Evolutionary conservation across 2,797 vertebrate species (phyloP).

Genomic region (Cossypha heuglini): DNA sequence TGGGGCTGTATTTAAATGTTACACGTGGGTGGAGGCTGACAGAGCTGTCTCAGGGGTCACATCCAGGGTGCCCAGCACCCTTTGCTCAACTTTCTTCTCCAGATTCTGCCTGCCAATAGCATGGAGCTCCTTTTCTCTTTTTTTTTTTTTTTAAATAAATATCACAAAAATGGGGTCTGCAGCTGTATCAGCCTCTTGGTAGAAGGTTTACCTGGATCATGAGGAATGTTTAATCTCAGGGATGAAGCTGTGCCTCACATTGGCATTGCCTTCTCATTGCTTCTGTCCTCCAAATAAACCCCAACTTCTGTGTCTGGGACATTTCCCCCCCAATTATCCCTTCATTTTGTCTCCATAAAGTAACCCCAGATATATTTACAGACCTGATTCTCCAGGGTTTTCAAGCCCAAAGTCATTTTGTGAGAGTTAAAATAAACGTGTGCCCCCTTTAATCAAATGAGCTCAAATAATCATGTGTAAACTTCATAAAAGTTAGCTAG

Average conservation of each 20-base stretch:
- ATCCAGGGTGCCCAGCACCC: background rate
- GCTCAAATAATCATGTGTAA: background rate
- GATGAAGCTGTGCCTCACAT: background rate
- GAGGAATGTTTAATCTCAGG: background rate
- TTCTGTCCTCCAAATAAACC: background rate
- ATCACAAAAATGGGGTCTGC: background rate
- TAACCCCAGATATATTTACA: rapidly evolving
- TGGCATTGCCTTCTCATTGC: background rate
- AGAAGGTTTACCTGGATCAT: background rate
- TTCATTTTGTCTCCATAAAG: background rate
- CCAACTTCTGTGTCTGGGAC: background rate
- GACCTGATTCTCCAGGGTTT: background rate
- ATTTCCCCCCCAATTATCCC: rapidly evolving
- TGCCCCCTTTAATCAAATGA: background rate
- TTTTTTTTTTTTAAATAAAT: background rate
- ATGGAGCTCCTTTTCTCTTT: background rate
- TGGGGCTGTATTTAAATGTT: conserved; percentile 36
- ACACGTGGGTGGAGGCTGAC: background rate
- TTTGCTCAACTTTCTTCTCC: background rate
- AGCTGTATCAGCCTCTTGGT: background rate
- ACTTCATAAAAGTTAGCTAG: conserved; percentile 20
- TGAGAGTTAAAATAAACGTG: background rate
- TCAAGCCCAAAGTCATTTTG: background rate
- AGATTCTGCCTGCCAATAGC: background rate
- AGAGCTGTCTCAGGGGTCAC: background rate